Percentiles rank a stretch among this genome's conserved stretches.
Evolutionary conservation across 2,797 vertebrate species (phyloP).

Genomic region (Anguilla obscura): DNA sequence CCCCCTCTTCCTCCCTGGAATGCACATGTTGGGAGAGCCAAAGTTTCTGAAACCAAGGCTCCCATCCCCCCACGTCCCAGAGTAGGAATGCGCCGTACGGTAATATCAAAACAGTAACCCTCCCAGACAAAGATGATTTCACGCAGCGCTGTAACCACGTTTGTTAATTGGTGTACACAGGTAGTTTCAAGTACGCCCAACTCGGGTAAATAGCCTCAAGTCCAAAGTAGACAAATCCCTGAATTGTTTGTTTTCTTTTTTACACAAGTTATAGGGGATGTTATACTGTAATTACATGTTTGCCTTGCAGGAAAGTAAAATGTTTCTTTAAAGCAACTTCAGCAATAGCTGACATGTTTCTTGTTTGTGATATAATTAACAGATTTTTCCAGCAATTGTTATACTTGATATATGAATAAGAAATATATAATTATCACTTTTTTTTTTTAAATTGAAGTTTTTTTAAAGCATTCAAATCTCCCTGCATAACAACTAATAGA

Average conservation of each 20-base stretch:
- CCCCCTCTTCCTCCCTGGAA: slow-evolving; percentile 58
- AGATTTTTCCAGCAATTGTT: not conserved
- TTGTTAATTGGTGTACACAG: not conserved
- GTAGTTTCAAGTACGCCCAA: slow-evolving; percentile 1
- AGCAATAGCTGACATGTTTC: not conserved
- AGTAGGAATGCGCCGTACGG: slow-evolving; percentile 69
- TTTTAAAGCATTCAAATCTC: not conserved
- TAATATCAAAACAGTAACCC: slow-evolving; percentile 50
- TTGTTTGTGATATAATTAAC: not conserved
- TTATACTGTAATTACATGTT: not conserved
- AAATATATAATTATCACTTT: not conserved
- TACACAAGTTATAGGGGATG: not conserved
- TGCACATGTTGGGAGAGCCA: slow-evolving; percentile 64
- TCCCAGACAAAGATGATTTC: slow-evolving; percentile 13
- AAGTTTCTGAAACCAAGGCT: slow-evolving; percentile 61
- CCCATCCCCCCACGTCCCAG: slow-evolving; percentile 69
- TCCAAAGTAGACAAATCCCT: not conserved
- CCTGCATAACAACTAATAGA: not conserved
- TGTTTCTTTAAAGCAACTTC: not conserved
- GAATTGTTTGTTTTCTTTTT: not conserved
- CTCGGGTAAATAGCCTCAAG: too few relatives aligned
- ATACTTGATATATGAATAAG: not conserved
- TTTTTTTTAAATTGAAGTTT: not conserved
- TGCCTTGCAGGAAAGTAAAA: not conserved
- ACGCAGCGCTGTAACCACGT: not conserved